Evolutionary conservation across 2,888 invertebrate genomes (phyloP).

Genomic region (Tupiocoris notatus): DNA sequence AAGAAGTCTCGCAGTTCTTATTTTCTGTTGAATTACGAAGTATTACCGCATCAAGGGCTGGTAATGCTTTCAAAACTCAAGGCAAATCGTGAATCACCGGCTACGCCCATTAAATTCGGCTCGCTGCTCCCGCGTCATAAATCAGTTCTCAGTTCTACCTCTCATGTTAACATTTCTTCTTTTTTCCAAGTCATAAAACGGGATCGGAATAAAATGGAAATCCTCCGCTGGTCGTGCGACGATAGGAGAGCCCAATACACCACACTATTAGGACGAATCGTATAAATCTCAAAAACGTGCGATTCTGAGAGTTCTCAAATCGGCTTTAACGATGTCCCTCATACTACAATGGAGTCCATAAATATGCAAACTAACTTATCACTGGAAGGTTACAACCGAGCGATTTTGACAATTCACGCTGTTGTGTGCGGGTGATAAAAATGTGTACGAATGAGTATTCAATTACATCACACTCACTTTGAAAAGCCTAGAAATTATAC

Average conservation of each 20-base stretch:
- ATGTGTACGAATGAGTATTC: too few species aligned
- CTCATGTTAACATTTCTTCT: neutral
- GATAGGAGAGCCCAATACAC: neutral
- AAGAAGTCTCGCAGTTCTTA: neutral
- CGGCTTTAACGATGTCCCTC: too few species aligned
- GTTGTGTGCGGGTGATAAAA: too few species aligned
- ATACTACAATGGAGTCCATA: too few species aligned
- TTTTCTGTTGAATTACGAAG: neutral
- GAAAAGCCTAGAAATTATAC: too few species aligned
- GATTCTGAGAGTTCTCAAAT: neutral
- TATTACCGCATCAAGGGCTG: neutral
- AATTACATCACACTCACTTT: too few species aligned
- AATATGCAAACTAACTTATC: too few species aligned
- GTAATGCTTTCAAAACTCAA: neutral
- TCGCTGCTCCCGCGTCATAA: neutral
- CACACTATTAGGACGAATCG: neutral
- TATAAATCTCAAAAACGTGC: neutral
- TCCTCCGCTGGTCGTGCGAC: neutral
- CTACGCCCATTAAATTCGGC: conserved; percentile 31
- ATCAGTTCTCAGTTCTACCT: neutral
- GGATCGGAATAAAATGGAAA: neutral
- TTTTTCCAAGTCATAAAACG: neutral
- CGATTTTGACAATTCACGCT: too few species aligned
- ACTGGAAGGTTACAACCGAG: too few species aligned
- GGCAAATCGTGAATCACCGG: conserved; percentile 13